phyloP scores from a whole-genome alignment of 2,113 vertebrate species.

The Recurvirostra avosetta region DNA sequence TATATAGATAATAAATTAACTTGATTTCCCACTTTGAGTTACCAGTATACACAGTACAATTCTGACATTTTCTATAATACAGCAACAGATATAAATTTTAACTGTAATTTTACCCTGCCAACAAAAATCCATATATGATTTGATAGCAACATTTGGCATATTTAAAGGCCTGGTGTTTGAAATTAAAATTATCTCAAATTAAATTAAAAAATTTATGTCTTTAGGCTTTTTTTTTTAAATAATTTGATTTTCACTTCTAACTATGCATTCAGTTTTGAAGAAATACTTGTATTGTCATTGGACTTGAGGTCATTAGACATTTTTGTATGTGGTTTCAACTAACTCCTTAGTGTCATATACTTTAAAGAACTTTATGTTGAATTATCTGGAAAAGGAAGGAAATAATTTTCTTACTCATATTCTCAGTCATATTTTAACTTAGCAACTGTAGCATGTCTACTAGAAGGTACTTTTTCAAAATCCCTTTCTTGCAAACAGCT shows the following conservation, averaged over 20 bases:
- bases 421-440: background rate
- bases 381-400: background rate
- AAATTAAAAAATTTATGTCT: background rate
- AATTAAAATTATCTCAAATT: background rate
- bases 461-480: background rate
- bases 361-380: background rate
- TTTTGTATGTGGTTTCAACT: background rate
- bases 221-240: background rate
- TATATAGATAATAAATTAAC: background rate
- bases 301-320: background rate
- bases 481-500: background rate
- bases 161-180: background rate
- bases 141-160: background rate
- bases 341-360: background rate
- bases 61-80: background rate
- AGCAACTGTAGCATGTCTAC: background rate
- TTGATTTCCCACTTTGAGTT: background rate
- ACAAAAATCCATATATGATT: background rate
- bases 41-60: background rate
- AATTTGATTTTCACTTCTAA: background rate
- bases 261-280: background rate
- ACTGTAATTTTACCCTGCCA: background rate
- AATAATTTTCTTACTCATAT: background rate
- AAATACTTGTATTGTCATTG: background rate
- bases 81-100: background rate